Evolutionary conservation across 2,888 invertebrate species (phyloP).

Genomic region (Drosophila siamana): DNA sequence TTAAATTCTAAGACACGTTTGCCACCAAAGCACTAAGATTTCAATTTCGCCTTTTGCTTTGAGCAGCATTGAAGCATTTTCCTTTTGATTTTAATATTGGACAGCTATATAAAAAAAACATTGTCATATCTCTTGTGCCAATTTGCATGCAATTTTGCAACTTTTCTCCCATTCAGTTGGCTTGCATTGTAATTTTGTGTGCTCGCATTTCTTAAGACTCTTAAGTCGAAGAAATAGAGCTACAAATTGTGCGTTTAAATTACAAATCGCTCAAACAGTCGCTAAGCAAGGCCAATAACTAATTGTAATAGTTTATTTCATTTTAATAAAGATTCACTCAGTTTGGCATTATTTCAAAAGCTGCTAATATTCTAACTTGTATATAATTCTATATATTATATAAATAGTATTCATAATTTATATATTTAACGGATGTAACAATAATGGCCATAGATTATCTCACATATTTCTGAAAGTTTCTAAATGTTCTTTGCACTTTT

Average conservation of each 20-base stretch:
- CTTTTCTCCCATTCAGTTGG: background rate
- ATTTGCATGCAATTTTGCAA: background rate
- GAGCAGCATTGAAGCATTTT: background rate
- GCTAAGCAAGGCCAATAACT: too few relatives aligned
- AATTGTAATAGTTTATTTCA: too few relatives aligned
- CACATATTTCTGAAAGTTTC: too few relatives aligned
- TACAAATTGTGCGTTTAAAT: background rate
- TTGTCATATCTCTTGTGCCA: background rate
- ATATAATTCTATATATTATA: too few relatives aligned
- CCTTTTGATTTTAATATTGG: background rate
- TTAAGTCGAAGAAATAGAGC: background rate
- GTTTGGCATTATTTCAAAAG: too few relatives aligned
- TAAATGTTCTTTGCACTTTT: too few relatives aligned
- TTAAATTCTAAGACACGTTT: background rate
- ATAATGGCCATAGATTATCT: too few relatives aligned
- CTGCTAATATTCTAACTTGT: background rate
- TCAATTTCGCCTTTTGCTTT: background rate
- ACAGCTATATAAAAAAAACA: background rate
- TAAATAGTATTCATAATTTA: too few relatives aligned
- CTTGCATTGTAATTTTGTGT: background rate
- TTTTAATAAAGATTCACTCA: too few relatives aligned
- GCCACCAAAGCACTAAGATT: background rate
- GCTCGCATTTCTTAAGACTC: background rate
- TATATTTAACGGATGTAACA: too few relatives aligned
- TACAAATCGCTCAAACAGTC: background rate